Conservation (phyloP, 2,113 vertebrate genomes). For the Vidua macroura region DNA sequence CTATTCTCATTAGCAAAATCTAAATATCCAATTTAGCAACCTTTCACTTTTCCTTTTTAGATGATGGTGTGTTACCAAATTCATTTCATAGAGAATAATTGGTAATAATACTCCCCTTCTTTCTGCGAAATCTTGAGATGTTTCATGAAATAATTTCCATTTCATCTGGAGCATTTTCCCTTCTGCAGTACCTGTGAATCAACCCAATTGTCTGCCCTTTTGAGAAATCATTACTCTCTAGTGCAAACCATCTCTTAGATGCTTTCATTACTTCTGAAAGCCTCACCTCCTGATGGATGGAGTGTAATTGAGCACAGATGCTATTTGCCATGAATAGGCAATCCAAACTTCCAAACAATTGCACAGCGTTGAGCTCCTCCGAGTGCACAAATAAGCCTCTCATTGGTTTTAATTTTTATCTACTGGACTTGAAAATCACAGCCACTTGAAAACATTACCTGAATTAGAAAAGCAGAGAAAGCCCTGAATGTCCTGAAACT, state of each 20-base stretch:
- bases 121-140: neutral
- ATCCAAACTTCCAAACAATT: neutral
- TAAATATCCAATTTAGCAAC: constrained; percentile 44
- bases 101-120: constrained; percentile 19
- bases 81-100: constrained; percentile 41
- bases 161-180: constrained; percentile 9
- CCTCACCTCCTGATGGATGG: neutral
- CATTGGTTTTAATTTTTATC: neutral
- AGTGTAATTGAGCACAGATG: neutral
- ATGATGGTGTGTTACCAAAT: constrained; percentile 41
- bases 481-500: neutral
- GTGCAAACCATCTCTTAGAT: neutral
- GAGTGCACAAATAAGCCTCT: neutral
- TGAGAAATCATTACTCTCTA: constrained; percentile 14
- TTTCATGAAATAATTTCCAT: constrained; percentile 27
- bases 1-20: constrained; percentile 46
- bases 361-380: neutral
- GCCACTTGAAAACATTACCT: neutral
- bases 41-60: constrained; percentile 33
- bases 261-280: neutral
- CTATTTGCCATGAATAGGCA: neutral
- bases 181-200: constrained; percentile 25
- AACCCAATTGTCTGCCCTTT: neutral
- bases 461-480: neutral
- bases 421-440: neutral